These are phyloP conservation scores for Nomada ferruginata DNA, from an alignment of 2,888 invertebrate genomes.

Conservation along the genomic window DNA sequence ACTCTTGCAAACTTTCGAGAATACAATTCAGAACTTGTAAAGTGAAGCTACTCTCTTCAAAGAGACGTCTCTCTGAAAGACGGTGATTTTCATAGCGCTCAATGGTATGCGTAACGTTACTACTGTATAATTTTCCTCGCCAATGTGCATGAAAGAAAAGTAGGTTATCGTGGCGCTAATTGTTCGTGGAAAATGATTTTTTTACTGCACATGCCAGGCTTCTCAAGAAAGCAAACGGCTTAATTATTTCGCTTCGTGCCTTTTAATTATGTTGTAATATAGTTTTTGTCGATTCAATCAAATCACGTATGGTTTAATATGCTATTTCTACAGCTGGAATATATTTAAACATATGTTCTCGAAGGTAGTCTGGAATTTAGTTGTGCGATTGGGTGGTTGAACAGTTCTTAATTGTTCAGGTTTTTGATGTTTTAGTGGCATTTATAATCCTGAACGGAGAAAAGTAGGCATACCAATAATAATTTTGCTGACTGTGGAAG, in stretches of 20 bases:
- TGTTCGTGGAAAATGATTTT: constrained; percentile 7
- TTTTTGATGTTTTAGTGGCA: too few relatives aligned
- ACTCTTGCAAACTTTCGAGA: background rate
- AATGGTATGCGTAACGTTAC: background rate
- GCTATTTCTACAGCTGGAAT: too few relatives aligned
- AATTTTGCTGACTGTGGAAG: too few relatives aligned
- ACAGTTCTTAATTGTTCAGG: too few relatives aligned
- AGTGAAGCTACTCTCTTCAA: background rate
- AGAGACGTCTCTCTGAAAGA: background rate
- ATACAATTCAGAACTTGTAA: background rate
- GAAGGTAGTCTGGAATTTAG: too few relatives aligned
- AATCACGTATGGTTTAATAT: too few relatives aligned
- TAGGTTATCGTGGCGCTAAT: constrained; percentile 9
- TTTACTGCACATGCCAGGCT: background rate
- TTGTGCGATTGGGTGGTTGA: too few relatives aligned
- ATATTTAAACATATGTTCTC: too few relatives aligned
- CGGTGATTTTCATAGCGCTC: background rate
- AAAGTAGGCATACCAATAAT: too few relatives aligned
- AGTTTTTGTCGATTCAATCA: too few relatives aligned
- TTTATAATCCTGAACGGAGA: too few relatives aligned
- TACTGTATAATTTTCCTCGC: constrained; percentile 1
- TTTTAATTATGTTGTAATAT: background rate
- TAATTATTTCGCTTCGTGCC: background rate
- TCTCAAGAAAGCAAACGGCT: too few relatives aligned
- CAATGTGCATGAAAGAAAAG: constrained; percentile 1